These are phyloP conservation scores for Rhynchonycteris naso DNA, from an alignment of 2,797 vertebrate genomes.

Conservation along the genomic window DNA sequence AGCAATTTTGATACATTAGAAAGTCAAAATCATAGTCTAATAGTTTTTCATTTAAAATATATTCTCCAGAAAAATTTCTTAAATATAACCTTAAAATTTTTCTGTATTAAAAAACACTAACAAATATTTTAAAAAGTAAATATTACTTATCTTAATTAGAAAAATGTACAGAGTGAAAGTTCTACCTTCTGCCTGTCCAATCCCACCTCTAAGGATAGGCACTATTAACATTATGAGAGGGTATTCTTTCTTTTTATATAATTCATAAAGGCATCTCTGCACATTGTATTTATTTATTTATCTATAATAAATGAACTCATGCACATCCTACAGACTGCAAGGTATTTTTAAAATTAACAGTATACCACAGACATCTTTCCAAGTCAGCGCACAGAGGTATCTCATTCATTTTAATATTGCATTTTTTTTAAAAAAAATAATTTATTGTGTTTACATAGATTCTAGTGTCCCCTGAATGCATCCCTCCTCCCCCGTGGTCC, in stretches of 20 bases:
- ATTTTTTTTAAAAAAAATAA: neutral
- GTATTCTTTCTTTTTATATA: neutral
- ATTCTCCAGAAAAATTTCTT: constrained; percentile 30
- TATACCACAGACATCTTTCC: neutral
- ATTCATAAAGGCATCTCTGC: neutral
- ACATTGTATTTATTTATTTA: neutral
- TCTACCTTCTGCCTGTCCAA: neutral
- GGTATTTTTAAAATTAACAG: neutral
- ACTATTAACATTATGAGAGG: neutral
- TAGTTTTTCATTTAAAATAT: constrained; percentile 36
- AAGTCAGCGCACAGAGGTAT: neutral
- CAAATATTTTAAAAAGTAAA: constrained; percentile 34
- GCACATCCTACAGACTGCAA: neutral
- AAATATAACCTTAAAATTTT: neutral
- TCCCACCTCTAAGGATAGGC: neutral
- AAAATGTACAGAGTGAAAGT: neutral
- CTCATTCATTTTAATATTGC: neutral
- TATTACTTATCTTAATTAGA: neutral
- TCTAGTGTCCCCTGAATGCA: no score
- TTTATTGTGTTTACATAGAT: no score
- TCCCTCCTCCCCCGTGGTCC: no score
- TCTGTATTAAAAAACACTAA: neutral
- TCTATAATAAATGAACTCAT: neutral
- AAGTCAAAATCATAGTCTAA: constrained; percentile 44
- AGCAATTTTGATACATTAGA: constrained; percentile 30